A percentile compares a stretch with the other conserved stretches of the same genome.
phyloP scores from a whole-genome alignment of 2,113 vertebrate genomes.

The Leptosomus discolor region DNA sequence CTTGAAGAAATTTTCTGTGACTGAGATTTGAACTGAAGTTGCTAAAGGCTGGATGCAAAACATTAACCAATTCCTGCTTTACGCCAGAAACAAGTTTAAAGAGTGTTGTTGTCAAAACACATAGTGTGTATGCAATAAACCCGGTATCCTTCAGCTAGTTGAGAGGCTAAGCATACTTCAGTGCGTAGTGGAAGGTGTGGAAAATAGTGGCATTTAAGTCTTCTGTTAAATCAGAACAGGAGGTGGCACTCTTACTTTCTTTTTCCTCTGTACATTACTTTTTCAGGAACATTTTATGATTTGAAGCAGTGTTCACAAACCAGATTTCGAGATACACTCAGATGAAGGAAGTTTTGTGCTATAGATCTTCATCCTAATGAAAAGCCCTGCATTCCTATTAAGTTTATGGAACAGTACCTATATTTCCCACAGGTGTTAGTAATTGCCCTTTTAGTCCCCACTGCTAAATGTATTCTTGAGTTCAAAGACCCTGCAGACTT shows the following conservation, averaged over 20 bases:
- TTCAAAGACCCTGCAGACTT: background rate
- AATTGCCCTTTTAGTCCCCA: background rate
- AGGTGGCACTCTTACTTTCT: constrained; percentile 24
- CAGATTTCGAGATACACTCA: background rate
- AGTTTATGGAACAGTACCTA: background rate
- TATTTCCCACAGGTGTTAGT: background rate
- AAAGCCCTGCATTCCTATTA: background rate
- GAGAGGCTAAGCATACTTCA: background rate
- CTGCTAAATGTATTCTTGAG: background rate
- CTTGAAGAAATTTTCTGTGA: background rate
- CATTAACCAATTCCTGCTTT: background rate
- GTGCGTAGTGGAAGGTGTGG: accelerated
- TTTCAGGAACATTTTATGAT: background rate
- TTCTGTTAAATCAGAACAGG: background rate
- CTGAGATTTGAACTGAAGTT: background rate
- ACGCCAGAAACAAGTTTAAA: background rate
- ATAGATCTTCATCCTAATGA: background rate
- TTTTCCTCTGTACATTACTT: background rate
- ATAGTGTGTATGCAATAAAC: background rate
- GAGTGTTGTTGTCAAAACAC: background rate
- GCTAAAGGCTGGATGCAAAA: background rate
- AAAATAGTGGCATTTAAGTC: background rate
- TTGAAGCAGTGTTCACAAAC: background rate
- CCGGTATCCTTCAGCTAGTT: background rate
- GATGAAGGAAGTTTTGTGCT: background rate